A percentile compares a stretch with the other conserved stretches of the same genome.
phyloP scores from a whole-genome alignment of 1,140 invertebrate genomes.

The Hestina assimilis region DNA sequence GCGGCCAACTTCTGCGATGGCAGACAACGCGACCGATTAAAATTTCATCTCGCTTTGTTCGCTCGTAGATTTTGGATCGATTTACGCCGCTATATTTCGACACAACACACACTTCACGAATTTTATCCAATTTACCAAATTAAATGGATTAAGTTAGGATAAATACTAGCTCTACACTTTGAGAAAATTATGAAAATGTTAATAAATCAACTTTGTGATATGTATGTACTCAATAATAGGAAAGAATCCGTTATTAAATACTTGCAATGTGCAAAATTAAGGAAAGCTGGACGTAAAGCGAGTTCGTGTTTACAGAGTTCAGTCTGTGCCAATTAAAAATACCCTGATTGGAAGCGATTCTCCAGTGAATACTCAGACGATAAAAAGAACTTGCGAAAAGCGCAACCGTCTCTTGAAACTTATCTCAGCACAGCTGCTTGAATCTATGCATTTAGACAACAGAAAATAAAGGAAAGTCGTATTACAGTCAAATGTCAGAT shows the following conservation, averaged over 20 bases:
- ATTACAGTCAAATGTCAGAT: not conserved
- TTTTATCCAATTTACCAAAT: not conserved
- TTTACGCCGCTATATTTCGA: constrained; percentile 54
- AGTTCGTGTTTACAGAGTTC: constrained; percentile 34
- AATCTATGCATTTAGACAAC: constrained; percentile 23
- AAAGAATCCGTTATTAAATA: not conserved
- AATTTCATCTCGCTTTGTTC: constrained; percentile 73
- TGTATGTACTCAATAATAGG: not conserved
- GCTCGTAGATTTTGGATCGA: constrained; percentile 60
- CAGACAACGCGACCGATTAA: constrained; percentile 70
- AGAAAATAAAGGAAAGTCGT: not conserved
- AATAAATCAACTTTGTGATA: no score
- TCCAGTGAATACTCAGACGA: constrained; percentile 34
- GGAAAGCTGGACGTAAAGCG: constrained; percentile 15
- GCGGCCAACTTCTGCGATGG: constrained; percentile 53
- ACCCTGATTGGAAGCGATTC: constrained; percentile 42
- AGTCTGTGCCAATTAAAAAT: constrained; percentile 48
- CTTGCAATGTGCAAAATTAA: constrained; percentile 14
- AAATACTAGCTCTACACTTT: no score
- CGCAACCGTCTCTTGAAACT: constrained; percentile 36
- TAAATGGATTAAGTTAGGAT: not conserved
- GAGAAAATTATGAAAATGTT: no score
- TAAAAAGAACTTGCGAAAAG: constrained; percentile 42
- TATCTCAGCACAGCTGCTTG: constrained; percentile 39
- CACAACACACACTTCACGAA: constrained; percentile 9